Conservation (phyloP, 2,113 vertebrate species). For the Uria aalge region DNA sequence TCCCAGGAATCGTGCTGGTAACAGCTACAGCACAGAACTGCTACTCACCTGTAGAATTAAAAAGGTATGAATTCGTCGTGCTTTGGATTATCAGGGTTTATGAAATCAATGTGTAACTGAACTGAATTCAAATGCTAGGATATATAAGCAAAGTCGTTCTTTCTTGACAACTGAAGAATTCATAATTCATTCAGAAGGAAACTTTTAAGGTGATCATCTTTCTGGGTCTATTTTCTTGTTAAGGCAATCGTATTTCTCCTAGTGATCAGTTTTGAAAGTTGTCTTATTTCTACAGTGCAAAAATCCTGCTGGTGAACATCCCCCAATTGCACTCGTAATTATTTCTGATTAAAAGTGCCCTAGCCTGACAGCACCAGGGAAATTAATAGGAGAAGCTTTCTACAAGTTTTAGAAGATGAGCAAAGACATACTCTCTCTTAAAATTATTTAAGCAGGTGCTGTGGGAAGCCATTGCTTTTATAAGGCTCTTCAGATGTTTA, state of each 20-base stretch:
- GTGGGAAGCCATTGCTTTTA: slow-evolving; percentile 69
- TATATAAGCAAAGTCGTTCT: neutral
- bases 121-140: neutral
- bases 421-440: slow-evolving; percentile 52
- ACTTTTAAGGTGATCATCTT: neutral
- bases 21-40: neutral
- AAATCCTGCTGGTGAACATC: neutral
- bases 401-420: slow-evolving; percentile 25
- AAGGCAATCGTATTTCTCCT: neutral
- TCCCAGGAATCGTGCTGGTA: accelerated
- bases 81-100: neutral
- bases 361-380: slow-evolving; percentile 34
- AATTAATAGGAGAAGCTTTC: slow-evolving; percentile 58
- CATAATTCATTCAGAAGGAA: neutral
- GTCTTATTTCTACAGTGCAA: neutral
- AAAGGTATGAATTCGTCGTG: neutral
- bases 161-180: neutral
- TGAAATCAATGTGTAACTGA: neutral
- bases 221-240: neutral
- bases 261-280: neutral
- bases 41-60: neutral
- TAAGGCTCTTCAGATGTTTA: slow-evolving; percentile 76
- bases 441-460: slow-evolving; percentile 73
- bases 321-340: slow-evolving; percentile 32
- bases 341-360: slow-evolving; percentile 49